A percentile compares a stretch with the other conserved stretches of the same genome.
These are phyloP conservation scores for Lonchura striata DNA, from an alignment of 2,113 vertebrate genomes.

Conservation along the genomic window DNA sequence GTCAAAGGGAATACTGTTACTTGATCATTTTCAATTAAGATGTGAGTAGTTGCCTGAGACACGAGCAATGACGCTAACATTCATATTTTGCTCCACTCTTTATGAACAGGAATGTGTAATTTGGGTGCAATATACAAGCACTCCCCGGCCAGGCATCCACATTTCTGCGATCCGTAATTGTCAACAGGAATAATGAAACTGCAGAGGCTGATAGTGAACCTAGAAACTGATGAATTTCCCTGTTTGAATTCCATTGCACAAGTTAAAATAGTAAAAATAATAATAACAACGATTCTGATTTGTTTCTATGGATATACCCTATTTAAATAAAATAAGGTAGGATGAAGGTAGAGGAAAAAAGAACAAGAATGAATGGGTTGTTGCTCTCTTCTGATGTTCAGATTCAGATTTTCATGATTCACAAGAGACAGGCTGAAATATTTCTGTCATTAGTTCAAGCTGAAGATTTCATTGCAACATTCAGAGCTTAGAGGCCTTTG, in stretches of 20 bases:
- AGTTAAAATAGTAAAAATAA: constrained; percentile 32
- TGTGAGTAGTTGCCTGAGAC: constrained; percentile 76
- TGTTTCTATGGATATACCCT: constrained; percentile 30
- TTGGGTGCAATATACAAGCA: constrained; percentile 73
- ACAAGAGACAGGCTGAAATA: neutral
- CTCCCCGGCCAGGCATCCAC: constrained; percentile 71
- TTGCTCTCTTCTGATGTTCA: neutral
- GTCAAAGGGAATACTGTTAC: constrained; percentile 60
- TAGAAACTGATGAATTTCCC: constrained; percentile 52
- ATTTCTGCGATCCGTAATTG: constrained; percentile 67
- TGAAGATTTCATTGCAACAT: constrained; percentile 17
- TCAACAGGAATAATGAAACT: constrained; percentile 76
- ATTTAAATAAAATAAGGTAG: constrained; percentile 29
- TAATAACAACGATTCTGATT: neutral
- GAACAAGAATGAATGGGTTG: neutral
- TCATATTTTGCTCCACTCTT: constrained; percentile 69
- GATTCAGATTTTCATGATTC: neutral
- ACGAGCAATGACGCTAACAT: constrained; percentile 62
- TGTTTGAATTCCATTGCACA: neutral
- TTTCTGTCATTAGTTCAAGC: constrained; percentile 55
- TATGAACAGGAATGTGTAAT: constrained; percentile 74
- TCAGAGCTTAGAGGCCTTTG: constrained; percentile 48
- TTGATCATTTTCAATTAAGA: constrained; percentile 75
- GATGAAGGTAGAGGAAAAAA: neutral
- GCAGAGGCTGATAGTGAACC: constrained; percentile 58